Base-by-base conservation (phyloP, 2,113 vertebrate genomes). In the Electrona antarctica region DNA sequence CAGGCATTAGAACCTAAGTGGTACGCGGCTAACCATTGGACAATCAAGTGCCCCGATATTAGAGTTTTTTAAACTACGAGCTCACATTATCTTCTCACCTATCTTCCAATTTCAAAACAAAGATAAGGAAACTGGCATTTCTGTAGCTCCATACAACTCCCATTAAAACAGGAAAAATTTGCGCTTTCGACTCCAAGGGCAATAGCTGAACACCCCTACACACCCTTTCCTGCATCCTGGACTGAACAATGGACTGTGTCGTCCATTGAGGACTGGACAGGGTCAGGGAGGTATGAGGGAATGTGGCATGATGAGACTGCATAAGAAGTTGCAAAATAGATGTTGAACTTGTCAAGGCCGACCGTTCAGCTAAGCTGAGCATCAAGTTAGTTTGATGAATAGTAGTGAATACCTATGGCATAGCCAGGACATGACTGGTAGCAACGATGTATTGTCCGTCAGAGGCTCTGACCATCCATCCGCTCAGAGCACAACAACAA, bases 181-280 rank as follows among this genome's bases (percentile, higher is more conserved):
- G 88, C 83, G 77, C 82, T 65, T 69, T 71, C 49, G 49, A 75
- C 80, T 83, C 79, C 68, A 79, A 78, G 80, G 71, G 82, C 81
- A 83, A 84, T 56, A 76, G 68, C 61, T 67, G 74, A 88, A 81
- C 81, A 69, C 75, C 69, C 54, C 73, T 77, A 73, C 90, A 88
- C 91, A 91, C 93, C 93, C 92, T 92, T 93, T 94, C 93, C 93
- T 94, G 91, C 85, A 93, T 93, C 93, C 92, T 86, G 91, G 74
- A 85, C 77, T 54, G 48, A 88, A 94, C 91, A 93, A 92, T 91
- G 73, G 79, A 73, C 67, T 59, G 15, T 54, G 62, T 76, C 77
- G 21, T 21, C 74, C 50, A 71, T 64, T 41, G 8, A 79, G 67
- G 57, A 81, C 45, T 68, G 65, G 69, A 78, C 13, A 51, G 52